phyloP scores from a whole-genome alignment of 35 echinoderm and acorn worm species.

The Patiria miniata region DNA sequence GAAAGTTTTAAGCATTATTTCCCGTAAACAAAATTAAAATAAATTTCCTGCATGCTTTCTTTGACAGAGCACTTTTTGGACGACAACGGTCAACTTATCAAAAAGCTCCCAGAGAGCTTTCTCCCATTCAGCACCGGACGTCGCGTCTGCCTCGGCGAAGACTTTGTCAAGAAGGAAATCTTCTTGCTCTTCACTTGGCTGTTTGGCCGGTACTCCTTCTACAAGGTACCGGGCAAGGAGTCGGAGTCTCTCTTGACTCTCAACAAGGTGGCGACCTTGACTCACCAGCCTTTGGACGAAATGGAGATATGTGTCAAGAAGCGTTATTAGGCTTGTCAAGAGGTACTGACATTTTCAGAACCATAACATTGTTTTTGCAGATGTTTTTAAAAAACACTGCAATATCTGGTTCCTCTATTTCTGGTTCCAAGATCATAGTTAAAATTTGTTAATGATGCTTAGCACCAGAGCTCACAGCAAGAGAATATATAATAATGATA shows the following conservation, averaged over 20 bases:
- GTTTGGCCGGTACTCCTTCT: constrained; percentile 53
- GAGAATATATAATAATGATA: no score
- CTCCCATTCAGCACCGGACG: constrained; percentile 66
- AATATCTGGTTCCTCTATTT: no score
- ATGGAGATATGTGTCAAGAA: constrained; percentile 2
- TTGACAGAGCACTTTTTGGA: constrained; percentile 67
- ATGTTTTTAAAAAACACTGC: no score
- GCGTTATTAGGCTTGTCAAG: no score
- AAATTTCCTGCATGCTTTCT: neutral
- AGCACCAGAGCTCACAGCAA: no score
- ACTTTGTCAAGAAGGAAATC: constrained; percentile 60
- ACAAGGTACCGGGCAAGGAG: constrained; percentile 56
- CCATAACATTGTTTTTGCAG: no score
- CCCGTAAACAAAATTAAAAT: no score
- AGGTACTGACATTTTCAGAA: no score
- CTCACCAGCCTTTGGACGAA: neutral
- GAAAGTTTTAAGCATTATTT: no score
- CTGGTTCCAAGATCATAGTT: no score
- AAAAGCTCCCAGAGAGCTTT: constrained; percentile 31
- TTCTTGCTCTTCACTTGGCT: constrained; percentile 65
- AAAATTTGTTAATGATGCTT: no score
- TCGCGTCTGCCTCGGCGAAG: constrained; percentile 64
- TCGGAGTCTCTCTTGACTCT: neutral
- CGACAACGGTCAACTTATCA: neutral
- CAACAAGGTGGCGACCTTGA: neutral